These are phyloP conservation scores for Xenentodon cancila DNA, from an alignment of 2,797 vertebrate species.

Conservation along the genomic window DNA sequence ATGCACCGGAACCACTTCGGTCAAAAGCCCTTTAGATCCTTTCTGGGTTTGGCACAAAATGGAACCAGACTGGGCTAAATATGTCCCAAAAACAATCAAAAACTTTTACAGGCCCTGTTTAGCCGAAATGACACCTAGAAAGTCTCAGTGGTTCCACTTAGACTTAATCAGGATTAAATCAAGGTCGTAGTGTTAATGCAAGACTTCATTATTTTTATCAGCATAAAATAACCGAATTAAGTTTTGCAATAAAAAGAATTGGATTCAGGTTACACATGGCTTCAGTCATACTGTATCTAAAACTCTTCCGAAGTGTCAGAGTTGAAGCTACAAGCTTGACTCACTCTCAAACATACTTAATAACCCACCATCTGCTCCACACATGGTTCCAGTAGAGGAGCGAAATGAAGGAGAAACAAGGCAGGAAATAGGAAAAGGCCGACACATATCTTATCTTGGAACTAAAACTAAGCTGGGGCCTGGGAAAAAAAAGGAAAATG, in stretches of 20 bases:
- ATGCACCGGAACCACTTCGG: too few relatives aligned
- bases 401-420: conserved; percentile 14
- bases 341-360: conserved; percentile 11
- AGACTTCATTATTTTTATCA: too few relatives aligned
- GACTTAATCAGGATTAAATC: conserved; percentile 12
- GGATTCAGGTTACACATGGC: too few relatives aligned
- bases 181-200: neutral
- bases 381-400: conserved; percentile 41
- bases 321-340: neutral
- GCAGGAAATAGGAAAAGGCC: conserved; percentile 15
- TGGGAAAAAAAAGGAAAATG: neutral
- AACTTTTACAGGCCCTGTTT: neutral
- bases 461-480: conserved; percentile 1
- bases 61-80: conserved; percentile 10
- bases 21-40: too few relatives aligned
- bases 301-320: conserved; percentile 7
- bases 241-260: too few relatives aligned
- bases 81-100: conserved; percentile 12
- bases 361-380: conserved; percentile 53
- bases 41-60: conserved; percentile 25
- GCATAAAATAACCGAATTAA: neutral
- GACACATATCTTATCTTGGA: conserved; percentile 4
- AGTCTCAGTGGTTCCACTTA: conserved; percentile 11
- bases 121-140: conserved; percentile 4
- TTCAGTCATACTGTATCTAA: conserved; percentile 10